Conservation (phyloP, 1,140 invertebrate genomes). For the Plutomurus gul region DNA sequence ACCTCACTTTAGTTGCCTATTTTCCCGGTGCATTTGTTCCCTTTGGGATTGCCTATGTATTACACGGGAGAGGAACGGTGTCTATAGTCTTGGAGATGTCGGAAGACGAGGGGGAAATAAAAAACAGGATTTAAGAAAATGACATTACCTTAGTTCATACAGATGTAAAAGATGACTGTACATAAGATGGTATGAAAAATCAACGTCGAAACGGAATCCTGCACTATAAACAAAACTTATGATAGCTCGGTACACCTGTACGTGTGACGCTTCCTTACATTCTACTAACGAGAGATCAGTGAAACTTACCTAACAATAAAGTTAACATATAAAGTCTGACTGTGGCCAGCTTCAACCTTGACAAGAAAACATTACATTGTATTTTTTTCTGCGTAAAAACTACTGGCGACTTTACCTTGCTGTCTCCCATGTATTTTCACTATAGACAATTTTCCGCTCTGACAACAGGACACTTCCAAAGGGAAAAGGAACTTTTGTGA, state of each 20-base stretch:
- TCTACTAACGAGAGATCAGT: background rate
- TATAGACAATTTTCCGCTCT: conserved; percentile 15
- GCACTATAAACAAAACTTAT: too few species aligned
- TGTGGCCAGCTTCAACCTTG: background rate
- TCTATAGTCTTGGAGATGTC: background rate
- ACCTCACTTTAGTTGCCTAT: background rate
- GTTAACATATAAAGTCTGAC: too few species aligned
- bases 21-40: background rate
- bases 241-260: too few species aligned
- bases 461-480: conserved; percentile 19
- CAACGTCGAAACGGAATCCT: conserved; percentile 2
- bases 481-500: conserved; percentile 19
- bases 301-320: too few species aligned
- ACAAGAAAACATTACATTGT: background rate
- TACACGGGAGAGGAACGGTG: too few species aligned
- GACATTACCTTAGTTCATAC: background rate
- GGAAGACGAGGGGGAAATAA: background rate
- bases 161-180: background rate
- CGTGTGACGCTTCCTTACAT: too few species aligned
- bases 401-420: too few species aligned
- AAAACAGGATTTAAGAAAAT: conserved; percentile 28
- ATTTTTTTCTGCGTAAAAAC: too few species aligned
- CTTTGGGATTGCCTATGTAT: background rate
- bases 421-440: too few species aligned
- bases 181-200: background rate